phyloP scores from a whole-genome alignment of 1,140 invertebrate genomes.

The Acromyrmex charruanus region DNA sequence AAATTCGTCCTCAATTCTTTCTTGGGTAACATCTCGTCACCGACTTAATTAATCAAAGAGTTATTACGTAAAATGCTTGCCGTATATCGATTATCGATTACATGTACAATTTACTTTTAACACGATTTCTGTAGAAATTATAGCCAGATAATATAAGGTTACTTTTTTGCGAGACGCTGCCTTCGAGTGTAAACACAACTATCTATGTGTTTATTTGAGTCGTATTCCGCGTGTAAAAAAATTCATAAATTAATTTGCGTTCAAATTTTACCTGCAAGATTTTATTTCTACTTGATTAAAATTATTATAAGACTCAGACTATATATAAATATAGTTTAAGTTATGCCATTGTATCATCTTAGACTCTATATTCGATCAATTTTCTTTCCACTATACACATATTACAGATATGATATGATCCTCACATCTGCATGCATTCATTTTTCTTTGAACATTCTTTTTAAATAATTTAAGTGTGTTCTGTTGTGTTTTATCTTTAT shows the following conservation, averaged over 20 bases:
- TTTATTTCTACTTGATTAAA: background rate
- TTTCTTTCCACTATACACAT: background rate
- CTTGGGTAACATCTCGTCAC: background rate
- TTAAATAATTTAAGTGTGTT: background rate
- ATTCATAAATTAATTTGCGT: background rate
- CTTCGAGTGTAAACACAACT: background rate
- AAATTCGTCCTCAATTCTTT: background rate
- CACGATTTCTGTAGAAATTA: constrained; percentile 21
- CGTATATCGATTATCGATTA: background rate
- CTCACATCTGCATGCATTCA: background rate
- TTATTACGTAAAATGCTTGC: constrained; percentile 54
- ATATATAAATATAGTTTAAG: background rate
- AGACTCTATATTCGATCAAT: background rate
- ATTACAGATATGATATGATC: background rate
- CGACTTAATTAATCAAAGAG: constrained; percentile 7
- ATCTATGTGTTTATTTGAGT: background rate
- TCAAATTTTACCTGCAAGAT: background rate
- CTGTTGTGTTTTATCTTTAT: constrained; percentile 1
- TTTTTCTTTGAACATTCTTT: background rate
- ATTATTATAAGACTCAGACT: background rate
- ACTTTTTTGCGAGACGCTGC: background rate
- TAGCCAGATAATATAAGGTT: background rate
- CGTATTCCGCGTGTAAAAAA: background rate
- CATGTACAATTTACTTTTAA: constrained; percentile 32
- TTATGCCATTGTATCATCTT: background rate